Percentiles rank a stretch among this genome's conserved stretches.
phyloP scores from a whole-genome alignment of 2,888 invertebrate genomes.

The Lithophane semibrunnea region DNA sequence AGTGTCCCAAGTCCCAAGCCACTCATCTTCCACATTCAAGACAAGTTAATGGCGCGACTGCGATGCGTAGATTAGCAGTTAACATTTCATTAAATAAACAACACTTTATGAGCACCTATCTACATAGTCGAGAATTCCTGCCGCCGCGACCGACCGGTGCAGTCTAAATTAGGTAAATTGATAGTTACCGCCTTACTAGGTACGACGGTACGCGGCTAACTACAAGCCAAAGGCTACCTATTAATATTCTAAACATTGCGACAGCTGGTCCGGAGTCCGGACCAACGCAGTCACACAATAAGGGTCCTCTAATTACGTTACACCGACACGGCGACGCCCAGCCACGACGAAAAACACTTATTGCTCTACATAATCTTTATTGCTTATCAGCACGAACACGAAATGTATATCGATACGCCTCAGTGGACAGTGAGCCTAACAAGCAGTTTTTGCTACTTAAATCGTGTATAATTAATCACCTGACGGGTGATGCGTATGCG shows the following conservation, averaged over 20 bases:
- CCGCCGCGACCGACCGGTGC: conserved; percentile 17
- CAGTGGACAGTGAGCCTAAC: conserved; percentile 58
- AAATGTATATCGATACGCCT: conserved; percentile 63
- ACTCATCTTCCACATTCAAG: conserved; percentile 45
- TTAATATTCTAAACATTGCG: conserved; percentile 61
- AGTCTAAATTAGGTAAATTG: conserved; percentile 59
- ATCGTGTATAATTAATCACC: conserved; percentile 55
- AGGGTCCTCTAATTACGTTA: conserved; percentile 61
- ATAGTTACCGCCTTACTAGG: conserved; percentile 49
- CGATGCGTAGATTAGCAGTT: conserved; percentile 55
- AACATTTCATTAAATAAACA: conserved; percentile 60
- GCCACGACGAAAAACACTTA: conserved; percentile 64
- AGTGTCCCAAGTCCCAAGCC: conserved; percentile 35
- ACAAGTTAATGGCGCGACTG: conserved; percentile 55
- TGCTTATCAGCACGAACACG: conserved; percentile 66
- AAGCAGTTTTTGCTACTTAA: conserved; percentile 57
- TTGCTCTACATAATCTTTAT: conserved; percentile 67
- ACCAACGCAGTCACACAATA: conserved; percentile 54
- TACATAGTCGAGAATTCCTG: conserved; percentile 46
- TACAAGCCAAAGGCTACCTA: conserved; percentile 58
- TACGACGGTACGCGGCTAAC: conserved; percentile 34
- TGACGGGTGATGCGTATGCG: conserved; percentile 46
- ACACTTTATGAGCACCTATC: conserved; percentile 52
- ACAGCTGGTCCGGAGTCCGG: conserved; percentile 51
- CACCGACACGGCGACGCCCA: conserved; percentile 36